Base-by-base conservation (phyloP, 2,113 vertebrate species). In the Garra rufa region DNA sequence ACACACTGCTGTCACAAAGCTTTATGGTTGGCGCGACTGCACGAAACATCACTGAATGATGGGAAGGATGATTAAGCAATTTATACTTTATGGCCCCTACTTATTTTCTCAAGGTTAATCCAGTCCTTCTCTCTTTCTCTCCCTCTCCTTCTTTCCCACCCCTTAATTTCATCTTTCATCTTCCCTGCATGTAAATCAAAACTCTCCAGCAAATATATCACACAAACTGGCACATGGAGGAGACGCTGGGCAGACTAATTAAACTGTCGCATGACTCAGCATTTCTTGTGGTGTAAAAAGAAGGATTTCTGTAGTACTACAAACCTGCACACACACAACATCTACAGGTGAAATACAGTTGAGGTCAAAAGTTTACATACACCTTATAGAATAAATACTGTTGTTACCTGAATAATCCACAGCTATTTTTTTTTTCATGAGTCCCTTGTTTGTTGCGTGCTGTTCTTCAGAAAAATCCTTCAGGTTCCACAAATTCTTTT, bases 121-220 rank as follows among this genome's bases (percentile, higher is more conserved):
- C 93, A 94, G 90, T 91, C 93, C 90, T 92, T 91, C 94, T 94
- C 93, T 93, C 93, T 90, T 44, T 46, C 90, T 91, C 90, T 92
- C 65, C 38, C 70, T 48, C 69, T 73, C 59, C 26, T 55, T 70
- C 24, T 24, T n/a, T 30, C 38, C 50, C 46, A 24, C 70, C 44
- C 28, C 15, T 26, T 63, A 11, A 65, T 73, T 59, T 74, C 57
- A 70, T 76, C n/a, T 24, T 67, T 84, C 34, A 76, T 67, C 63
- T 41, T 78, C 4, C n/a, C 48, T 70, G 83, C 34, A 78, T 77
- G 65, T 84, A 84, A 26, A 57, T 78, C 83, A 84, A 50, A 78
- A 55, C 63, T 46, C 61, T 26, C 15, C 34, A 41, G 73, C 14
- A 67, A 84, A 84, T 84, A 67, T 50, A 52, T 69, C 63, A 79